Percentiles rank a stretch among this genome's conserved stretches.
phyloP scores from a whole-genome alignment of 2,113 vertebrate species.

The Cheirogaleus medius region DNA sequence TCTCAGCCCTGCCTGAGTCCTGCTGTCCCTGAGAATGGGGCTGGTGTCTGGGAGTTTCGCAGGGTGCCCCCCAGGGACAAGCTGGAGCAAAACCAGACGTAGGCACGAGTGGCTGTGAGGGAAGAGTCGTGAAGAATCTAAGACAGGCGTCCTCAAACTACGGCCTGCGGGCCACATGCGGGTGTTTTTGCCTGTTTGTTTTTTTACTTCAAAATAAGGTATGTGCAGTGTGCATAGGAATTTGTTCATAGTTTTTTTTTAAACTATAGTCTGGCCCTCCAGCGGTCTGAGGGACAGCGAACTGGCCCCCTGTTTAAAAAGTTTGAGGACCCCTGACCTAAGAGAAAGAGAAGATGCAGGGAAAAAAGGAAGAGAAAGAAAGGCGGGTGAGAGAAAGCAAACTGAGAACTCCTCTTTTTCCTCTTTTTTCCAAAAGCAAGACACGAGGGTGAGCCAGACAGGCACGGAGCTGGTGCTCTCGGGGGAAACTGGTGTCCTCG shows the following conservation, averaged over 20 bases:
- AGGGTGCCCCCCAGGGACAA: accelerated
- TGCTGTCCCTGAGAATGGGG: not conserved
- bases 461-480: not conserved
- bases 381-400: not conserved
- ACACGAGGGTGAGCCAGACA: not conserved
- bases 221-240: too few relatives aligned
- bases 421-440: not conserved
- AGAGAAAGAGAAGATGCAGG: not conserved
- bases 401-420: not conserved
- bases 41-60: not conserved
- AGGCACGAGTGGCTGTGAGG: not conserved
- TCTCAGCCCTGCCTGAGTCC: not conserved
- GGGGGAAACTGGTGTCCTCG: not conserved
- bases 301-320: too few relatives aligned
- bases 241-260: too few relatives aligned
- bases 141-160: too few relatives aligned
- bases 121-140: not conserved
- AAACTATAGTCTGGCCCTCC: too few relatives aligned
- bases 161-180: too few relatives aligned
- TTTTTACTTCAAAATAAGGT: too few relatives aligned
- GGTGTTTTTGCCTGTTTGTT: too few relatives aligned
- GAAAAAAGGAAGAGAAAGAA: not conserved
- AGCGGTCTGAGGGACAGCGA: too few relatives aligned
- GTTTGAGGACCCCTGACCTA: too few relatives aligned
- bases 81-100: not conserved